phyloP scores from a whole-genome alignment of 2,113 vertebrate species.

The Ranitomeya imitator region DNA sequence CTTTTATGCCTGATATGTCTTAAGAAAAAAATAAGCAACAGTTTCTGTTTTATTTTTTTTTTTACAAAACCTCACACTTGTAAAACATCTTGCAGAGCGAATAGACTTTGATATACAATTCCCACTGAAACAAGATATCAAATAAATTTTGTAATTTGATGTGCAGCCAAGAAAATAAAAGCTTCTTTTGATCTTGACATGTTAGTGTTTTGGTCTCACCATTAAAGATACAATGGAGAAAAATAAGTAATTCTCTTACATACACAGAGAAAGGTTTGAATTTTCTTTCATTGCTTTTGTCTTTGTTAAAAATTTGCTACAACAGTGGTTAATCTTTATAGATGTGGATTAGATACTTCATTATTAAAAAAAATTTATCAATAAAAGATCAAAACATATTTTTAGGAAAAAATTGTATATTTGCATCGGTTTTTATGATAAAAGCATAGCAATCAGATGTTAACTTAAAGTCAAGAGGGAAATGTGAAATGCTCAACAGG shows the following conservation, averaged over 20 bases:
- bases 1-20: not conserved
- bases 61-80: not conserved
- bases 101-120: conserved; percentile 35
- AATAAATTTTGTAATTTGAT: conserved; percentile 41
- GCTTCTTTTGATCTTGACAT: conserved; percentile 23
- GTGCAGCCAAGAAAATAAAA: conserved; percentile 35
- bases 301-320: not conserved
- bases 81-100: conserved; percentile 3
- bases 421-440: too few relatives aligned
- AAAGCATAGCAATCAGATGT: too few relatives aligned
- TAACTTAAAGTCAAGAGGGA: too few relatives aligned
- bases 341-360: not conserved
- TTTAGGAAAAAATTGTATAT: too few relatives aligned
- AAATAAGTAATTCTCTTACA: not conserved
- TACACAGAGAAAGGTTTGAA: not conserved
- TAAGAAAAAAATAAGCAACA: not conserved
- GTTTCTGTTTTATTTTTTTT: not conserved
- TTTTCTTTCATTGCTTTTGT: not conserved
- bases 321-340: not conserved
- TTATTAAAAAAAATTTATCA: not conserved
- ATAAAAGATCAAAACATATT: not conserved
- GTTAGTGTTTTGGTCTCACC: conserved; percentile 14
- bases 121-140: conserved; percentile 35
- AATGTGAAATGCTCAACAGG: too few relatives aligned
- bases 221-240: not conserved